Evolutionary conservation across 2,888 invertebrate genomes (phyloP), one percentile per base, ranked within the genome.

Genomic region (Volucella zonaria): DNA sequence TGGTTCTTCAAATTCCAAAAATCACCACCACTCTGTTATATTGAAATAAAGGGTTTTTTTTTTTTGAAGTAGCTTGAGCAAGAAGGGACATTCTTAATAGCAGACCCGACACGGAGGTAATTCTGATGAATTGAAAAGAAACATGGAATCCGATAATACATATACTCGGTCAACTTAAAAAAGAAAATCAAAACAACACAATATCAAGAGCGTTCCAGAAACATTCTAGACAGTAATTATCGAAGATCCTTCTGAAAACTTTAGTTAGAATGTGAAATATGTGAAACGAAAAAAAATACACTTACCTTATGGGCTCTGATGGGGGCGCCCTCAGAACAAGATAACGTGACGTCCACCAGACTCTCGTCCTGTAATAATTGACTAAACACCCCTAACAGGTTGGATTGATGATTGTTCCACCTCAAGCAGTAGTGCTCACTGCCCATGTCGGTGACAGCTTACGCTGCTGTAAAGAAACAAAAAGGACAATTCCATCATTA

Each of bases 331-430:
- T 97, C 97, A 94, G 97, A 96, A 94, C 97, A 97, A 94, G 97
- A 97, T 94, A 97, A 95, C 93, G 97, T 97, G 93, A 97, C 97
- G 95, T 97, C 97, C 92, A 97, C 97, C 93, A 97, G 95, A 93
- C 96, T 96, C 94, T 97, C 97, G 95, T 97, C 97, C 94, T 97
- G 96, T 92, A 97, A 94, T 94, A 97, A 95, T 95, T 97, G 97
- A 95, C 97, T 97, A 95, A 97, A 97, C 93, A 97, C 97, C 94
- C 97, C 97, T 95, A 97, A 95, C 95, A 97, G 95, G 95, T 97
- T 97, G 95, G 96, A 97, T 95, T 97, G 97, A 96, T 97, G 97
- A 96, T 97, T 97, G 95, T 97, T 97, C 97, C 97, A 97, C 96
- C 97, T 97, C 95, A 97, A 96, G 95, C 97, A 97, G 95, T 97